A percentile compares a stretch with the other conserved stretches of the same genome.
Evolutionary conservation across 2,797 vertebrate species (phyloP).

Genomic region (Brotula barbata): DNA sequence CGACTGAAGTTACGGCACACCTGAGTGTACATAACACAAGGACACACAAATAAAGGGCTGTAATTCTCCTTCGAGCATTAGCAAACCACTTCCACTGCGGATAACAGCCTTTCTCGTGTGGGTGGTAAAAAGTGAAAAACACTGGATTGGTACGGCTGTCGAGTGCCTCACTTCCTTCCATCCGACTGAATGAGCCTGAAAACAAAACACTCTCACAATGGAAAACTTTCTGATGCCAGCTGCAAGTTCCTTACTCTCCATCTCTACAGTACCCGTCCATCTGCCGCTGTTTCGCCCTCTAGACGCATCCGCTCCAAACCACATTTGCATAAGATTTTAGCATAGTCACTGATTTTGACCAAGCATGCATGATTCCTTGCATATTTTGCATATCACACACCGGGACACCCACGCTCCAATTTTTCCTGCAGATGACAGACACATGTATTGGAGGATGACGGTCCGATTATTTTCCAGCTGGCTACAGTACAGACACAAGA

Average conservation of each 20-base stretch:
- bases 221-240: neutral
- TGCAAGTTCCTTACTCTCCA: neutral
- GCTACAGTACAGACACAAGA: slow-evolving; percentile 35
- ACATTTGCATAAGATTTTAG: neutral
- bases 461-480: slow-evolving; percentile 42
- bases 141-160: neutral
- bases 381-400: slow-evolving; percentile 12
- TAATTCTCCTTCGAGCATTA: neutral
- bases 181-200: neutral
- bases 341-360: slow-evolving; percentile 2
- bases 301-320: neutral
- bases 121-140: neutral
- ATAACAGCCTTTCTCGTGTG: neutral
- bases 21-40: too few species aligned
- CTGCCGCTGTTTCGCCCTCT: neutral
- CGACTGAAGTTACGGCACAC: too few species aligned
- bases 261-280: neutral
- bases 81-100: neutral
- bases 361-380: slow-evolving; percentile 7
- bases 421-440: slow-evolving; percentile 41
- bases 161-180: neutral
- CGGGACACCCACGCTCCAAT: neutral
- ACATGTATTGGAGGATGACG: slow-evolving; percentile 37
- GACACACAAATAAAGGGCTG: neutral
- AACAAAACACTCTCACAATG: neutral